These are phyloP conservation scores for Phoxinus dragarum DNA, from an alignment of 2,797 vertebrate species.

Conservation along the genomic window DNA sequence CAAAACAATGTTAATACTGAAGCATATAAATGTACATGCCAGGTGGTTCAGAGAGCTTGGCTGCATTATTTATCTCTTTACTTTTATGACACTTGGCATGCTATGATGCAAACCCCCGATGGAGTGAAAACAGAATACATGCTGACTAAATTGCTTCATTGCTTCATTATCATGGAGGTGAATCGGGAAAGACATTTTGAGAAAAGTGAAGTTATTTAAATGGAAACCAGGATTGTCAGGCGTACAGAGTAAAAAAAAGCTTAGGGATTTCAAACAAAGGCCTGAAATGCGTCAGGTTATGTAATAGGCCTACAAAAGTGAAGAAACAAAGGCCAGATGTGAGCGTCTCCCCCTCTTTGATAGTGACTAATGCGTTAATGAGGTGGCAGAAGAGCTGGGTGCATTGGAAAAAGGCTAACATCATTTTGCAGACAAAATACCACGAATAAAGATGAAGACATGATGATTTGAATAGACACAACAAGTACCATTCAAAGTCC, in stretches of 20 bases:
- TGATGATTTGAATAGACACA: background rate
- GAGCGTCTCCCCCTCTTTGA: conserved; percentile 37
- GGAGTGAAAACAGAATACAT: conserved; percentile 45
- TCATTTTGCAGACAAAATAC: background rate
- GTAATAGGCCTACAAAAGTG: conserved; percentile 28
- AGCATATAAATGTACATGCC: conserved; percentile 58
- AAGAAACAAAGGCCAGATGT: conserved; percentile 43
- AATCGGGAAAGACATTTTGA: conserved; percentile 46
- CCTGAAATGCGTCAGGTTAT: conserved; percentile 40
- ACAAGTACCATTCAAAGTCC: background rate
- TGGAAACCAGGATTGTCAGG: conserved; percentile 46
- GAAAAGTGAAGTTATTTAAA: conserved; percentile 38
- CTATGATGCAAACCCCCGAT: conserved; percentile 33
- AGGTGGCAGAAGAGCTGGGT: conserved; percentile 49
- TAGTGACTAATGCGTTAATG: conserved; percentile 40
- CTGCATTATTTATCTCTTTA: conserved; percentile 57
- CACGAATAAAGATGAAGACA: background rate
- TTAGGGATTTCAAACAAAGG: conserved; percentile 32
- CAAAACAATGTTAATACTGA: conserved; percentile 42
- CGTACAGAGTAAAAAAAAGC: conserved; percentile 45
- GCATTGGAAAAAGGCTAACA: conserved; percentile 38
- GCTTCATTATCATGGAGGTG: conserved; percentile 51
- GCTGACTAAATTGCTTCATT: conserved; percentile 54
- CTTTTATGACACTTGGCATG: conserved; percentile 62
- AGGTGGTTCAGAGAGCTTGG: conserved; percentile 57